Evolutionary conservation across 2,888 invertebrate species (phyloP).

Genomic region (Xestia c-nigrum): DNA sequence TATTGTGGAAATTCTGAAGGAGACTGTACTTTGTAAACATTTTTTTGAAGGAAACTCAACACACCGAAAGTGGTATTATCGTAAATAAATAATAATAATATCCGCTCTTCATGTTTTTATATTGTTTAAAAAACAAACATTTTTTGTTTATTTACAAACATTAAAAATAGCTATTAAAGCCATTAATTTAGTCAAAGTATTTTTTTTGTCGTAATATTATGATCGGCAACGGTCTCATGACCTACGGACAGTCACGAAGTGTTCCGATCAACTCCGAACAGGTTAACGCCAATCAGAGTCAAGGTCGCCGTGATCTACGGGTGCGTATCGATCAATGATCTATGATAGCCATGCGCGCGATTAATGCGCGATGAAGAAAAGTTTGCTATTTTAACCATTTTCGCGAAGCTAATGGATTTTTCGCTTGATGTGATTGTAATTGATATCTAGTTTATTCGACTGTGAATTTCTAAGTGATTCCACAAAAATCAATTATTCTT

Average conservation of each 20-base stretch:
- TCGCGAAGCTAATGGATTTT: constrained; percentile 19
- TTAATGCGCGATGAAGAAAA: constrained; percentile 51
- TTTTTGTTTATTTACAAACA: constrained; percentile 55
- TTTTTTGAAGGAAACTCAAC: constrained; percentile 35
- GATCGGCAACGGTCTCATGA: constrained; percentile 69
- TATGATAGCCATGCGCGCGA: constrained; percentile 65
- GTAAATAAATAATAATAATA: constrained; percentile 8
- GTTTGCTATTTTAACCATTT: constrained; percentile 11
- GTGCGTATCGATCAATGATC: constrained; percentile 81
- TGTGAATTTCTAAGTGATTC: neutral
- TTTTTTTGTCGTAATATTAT: constrained; percentile 70
- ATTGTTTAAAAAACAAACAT: constrained; percentile 27
- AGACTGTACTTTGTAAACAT: constrained; percentile 38
- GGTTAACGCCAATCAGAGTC: constrained; percentile 80
- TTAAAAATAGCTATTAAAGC: constrained; percentile 49
- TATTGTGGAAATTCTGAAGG: constrained; percentile 55
- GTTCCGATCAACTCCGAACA: constrained; percentile 70
- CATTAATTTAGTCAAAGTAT: constrained; percentile 56
- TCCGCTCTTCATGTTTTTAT: constrained; percentile 41
- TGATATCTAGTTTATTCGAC: neutral
- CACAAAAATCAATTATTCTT: neutral
- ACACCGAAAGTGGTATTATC: neutral
- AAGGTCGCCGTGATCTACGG: constrained; percentile 80
- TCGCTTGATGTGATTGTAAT: neutral
- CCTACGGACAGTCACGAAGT: constrained; percentile 76